phyloP scores from a whole-genome alignment of 2,797 vertebrate species.

The Limosa lapponica region DNA sequence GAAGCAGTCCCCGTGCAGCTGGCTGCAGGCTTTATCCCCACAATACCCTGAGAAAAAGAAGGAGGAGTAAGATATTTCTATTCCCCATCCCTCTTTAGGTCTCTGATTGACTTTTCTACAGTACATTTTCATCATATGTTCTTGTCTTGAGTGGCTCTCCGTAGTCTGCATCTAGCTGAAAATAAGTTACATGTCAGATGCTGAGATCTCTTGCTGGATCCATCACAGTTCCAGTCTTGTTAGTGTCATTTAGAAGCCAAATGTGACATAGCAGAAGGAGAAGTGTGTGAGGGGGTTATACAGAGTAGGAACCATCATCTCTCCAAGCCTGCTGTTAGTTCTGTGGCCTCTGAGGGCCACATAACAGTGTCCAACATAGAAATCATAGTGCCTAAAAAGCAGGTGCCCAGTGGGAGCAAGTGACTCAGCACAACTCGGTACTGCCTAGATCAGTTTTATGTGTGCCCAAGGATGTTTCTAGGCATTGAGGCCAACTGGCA shows the following conservation, averaged over 20 bases:
- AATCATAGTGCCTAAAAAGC: background rate
- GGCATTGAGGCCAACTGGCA: background rate
- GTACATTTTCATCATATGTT: background rate
- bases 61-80: background rate
- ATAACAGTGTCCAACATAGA: background rate
- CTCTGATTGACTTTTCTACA: background rate
- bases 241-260: background rate
- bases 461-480: background rate
- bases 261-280: background rate
- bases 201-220: background rate
- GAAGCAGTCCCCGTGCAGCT: background rate
- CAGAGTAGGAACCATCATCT: background rate
- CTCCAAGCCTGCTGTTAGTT: background rate
- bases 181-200: background rate
- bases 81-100: background rate
- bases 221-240: background rate
- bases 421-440: background rate
- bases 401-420: background rate
- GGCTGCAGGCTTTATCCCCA: background rate
- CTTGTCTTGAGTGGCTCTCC: background rate
- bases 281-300: background rate
- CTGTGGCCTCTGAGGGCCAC: background rate
- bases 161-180: background rate
- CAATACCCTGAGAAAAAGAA: background rate
- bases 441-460: background rate